A percentile compares a stretch with the other conserved stretches of the same genome.
Conservation (phyloP, 2,888 invertebrate species). For the Sarcophaga carnaria region DNA sequence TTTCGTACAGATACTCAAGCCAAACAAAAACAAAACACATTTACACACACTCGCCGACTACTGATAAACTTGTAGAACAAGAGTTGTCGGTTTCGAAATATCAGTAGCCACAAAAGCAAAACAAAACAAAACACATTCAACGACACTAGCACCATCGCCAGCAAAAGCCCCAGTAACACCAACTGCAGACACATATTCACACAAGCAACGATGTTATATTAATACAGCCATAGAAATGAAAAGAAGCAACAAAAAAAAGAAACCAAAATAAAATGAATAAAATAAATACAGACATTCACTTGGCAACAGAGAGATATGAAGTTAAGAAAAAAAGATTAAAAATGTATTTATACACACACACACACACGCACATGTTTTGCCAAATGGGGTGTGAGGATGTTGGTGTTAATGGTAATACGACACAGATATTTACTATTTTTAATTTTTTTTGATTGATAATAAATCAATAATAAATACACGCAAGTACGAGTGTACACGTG, state of each 20-base stretch:
- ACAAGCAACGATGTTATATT: too few relatives aligned
- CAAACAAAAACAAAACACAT: background rate
- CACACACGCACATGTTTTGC: too few relatives aligned
- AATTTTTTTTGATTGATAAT: background rate
- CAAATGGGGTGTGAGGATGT: background rate
- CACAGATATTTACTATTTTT: slow-evolving; percentile 3
- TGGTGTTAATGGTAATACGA: background rate
- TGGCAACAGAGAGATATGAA: slow-evolving; percentile 45
- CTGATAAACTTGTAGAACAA: slow-evolving; percentile 44
- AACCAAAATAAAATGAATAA: slow-evolving; percentile 7
- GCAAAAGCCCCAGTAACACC: background rate
- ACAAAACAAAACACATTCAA: background rate
- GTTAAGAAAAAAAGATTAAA: too few relatives aligned
- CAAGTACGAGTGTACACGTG: background rate
- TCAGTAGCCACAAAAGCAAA: slow-evolving; percentile 10
- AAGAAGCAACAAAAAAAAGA: background rate
- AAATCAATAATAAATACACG: background rate
- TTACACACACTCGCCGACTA: background rate
- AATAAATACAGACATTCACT: slow-evolving; percentile 21
- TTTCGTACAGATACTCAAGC: background rate
- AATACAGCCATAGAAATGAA: background rate
- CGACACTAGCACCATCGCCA: background rate
- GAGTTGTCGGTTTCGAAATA: slow-evolving; percentile 25
- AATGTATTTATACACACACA: too few relatives aligned
- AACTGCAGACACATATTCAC: background rate